Conservation (phyloP, 2,797 vertebrate genomes). For the Crocidura indochinensis region DNA sequence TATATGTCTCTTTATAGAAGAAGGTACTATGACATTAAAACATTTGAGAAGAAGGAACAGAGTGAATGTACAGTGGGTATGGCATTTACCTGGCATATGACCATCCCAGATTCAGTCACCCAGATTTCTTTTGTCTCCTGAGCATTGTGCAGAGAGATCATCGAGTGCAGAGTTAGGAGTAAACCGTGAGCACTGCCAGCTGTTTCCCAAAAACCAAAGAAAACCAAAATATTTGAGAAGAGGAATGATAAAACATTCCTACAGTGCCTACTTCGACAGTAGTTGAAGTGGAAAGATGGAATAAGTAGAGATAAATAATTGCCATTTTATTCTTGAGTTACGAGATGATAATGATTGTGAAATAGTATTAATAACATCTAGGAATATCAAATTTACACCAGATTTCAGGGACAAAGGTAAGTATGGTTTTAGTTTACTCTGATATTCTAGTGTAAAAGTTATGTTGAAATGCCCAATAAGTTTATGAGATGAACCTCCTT, state of each 20-base stretch:
- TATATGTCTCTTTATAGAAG: not conserved
- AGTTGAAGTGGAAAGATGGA: not conserved
- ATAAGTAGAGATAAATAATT: not conserved
- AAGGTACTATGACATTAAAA: not conserved
- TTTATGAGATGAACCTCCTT: not conserved
- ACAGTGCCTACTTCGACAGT: not conserved
- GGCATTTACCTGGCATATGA: too few relatives aligned
- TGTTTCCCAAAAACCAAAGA: too few relatives aligned
- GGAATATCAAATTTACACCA: too few relatives aligned
- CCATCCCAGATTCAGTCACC: too few relatives aligned
- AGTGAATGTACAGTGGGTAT: too few relatives aligned
- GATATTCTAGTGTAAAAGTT: not conserved
- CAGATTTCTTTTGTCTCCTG: too few relatives aligned
- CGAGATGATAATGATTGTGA: not conserved
- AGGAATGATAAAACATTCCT: conserved; percentile 13
- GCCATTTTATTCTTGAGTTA: conserved; percentile 23
- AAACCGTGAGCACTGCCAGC: too few relatives aligned
- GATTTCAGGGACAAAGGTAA: conserved; percentile 54
- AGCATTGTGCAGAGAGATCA: too few relatives aligned
- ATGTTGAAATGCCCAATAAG: not conserved
- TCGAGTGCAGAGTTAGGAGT: too few relatives aligned
- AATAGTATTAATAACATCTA: not conserved
- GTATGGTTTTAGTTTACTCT: not conserved
- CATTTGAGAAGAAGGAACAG: too few relatives aligned
- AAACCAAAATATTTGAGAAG: not conserved